Evolutionary conservation across 2,888 invertebrate species (phyloP).

Genomic region (Eupithecia vulgata): DNA sequence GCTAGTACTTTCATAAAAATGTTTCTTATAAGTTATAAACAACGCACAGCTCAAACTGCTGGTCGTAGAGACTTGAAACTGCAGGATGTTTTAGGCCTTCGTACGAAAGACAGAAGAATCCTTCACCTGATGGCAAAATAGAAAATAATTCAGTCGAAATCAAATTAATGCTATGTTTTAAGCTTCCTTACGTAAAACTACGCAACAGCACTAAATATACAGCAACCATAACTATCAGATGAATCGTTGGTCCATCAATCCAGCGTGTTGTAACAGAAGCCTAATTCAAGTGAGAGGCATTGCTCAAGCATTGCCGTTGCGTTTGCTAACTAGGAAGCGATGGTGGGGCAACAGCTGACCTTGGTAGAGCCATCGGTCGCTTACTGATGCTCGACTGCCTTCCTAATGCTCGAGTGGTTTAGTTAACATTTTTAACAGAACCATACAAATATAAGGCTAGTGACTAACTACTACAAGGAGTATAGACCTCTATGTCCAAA

Average conservation of each 20-base stretch:
- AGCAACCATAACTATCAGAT: slow-evolving; percentile 1
- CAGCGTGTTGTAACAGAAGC: slow-evolving; percentile 65
- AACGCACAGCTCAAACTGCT: no score
- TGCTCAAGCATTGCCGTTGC: slow-evolving; percentile 67
- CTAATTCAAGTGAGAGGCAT: slow-evolving; percentile 79
- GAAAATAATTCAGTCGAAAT: no score
- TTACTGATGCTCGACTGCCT: slow-evolving; percentile 67
- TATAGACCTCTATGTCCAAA: no score
- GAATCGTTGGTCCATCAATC: slow-evolving; percentile 34
- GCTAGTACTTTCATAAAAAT: no score
- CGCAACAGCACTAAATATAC: background rate
- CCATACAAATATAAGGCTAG: background rate
- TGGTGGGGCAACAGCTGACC: slow-evolving; percentile 74
- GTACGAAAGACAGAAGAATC: no score
- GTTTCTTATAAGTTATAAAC: no score
- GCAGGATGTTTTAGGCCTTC: no score
- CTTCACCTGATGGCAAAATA: no score
- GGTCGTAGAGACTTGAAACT: no score
- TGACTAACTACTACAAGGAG: no score
- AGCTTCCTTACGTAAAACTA: background rate
- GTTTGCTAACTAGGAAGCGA: slow-evolving; percentile 79
- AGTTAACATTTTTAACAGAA: background rate
- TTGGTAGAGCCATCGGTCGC: slow-evolving; percentile 62
- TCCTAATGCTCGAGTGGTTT: slow-evolving; percentile 1
- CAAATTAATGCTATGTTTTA: background rate